These are phyloP conservation scores for Scaeva pyrastri DNA, from an alignment of 2,888 invertebrate species.

Conservation along the genomic window DNA sequence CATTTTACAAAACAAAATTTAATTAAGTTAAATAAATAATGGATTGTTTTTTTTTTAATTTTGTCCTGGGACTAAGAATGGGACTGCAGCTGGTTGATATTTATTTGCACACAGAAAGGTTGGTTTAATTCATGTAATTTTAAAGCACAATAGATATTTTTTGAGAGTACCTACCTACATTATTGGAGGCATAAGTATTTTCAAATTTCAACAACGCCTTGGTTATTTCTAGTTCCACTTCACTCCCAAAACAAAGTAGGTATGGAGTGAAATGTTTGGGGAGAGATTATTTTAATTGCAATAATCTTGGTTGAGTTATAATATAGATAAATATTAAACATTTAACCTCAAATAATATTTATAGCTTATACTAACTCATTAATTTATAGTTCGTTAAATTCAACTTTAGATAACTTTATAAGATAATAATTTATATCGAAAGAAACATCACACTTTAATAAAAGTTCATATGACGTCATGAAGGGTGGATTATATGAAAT, in stretches of 20 bases:
- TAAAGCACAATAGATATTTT: no score
- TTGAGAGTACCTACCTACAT: no score
- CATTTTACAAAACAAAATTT: constrained; percentile 42
- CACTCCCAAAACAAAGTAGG: no score
- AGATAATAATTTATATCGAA: neutral
- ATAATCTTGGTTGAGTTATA: no score
- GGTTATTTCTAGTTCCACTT: no score
- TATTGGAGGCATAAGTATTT: no score
- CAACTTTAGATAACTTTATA: neutral
- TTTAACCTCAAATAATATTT: neutral
- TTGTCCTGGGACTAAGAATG: constrained; percentile 4
- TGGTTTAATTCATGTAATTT: no score
- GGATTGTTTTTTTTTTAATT: constrained; percentile 22
- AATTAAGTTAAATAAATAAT: constrained; percentile 59
- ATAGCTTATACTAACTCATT: neutral
- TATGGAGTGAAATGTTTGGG: no score
- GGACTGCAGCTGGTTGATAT: neutral
- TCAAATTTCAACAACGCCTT: no score
- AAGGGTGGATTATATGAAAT: constrained; percentile 28
- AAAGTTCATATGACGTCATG: constrained; percentile 40
- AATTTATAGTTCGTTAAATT: neutral
- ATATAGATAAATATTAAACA: no score
- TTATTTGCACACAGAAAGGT: no score
- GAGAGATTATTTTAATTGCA: no score
- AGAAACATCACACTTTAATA: neutral